A percentile compares a stretch with the other conserved stretches of the same genome.
These are phyloP conservation scores for Neosilurus hyrtlii DNA, from an alignment of 2,797 vertebrate genomes.

Conservation along the genomic window DNA sequence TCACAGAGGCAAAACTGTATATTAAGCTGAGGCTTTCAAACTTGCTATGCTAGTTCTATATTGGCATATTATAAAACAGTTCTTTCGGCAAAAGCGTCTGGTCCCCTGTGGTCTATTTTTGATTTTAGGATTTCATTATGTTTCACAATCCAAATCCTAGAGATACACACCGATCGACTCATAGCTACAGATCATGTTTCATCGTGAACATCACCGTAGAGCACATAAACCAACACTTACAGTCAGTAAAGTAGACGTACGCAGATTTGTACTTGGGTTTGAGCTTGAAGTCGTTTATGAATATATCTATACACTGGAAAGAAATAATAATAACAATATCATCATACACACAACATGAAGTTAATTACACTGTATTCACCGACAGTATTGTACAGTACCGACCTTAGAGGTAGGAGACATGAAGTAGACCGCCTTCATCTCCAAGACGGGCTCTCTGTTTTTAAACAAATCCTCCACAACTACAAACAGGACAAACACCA, in stretches of 20 bases:
- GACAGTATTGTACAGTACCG: neutral
- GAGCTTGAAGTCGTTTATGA: conserved; percentile 85
- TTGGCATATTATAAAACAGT: no score
- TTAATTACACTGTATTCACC: no score
- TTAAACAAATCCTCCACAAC: conserved; percentile 96
- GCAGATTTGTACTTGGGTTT: conserved; percentile 92
- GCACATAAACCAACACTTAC: conserved; percentile 78
- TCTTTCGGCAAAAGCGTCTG: no score
- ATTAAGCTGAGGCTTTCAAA: no score
- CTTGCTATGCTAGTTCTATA: no score
- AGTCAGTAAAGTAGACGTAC: conserved; percentile 95
- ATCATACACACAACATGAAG: neutral
- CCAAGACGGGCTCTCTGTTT: conserved; percentile 86
- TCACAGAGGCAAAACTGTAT: no score
- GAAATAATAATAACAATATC: neutral
- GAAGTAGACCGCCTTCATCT: conserved; percentile 96
- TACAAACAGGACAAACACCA: conserved; percentile 53
- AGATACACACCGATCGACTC: no score
- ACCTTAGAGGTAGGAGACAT: conserved; percentile 91
- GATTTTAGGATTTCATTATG: no score
- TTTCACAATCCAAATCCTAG: neutral
- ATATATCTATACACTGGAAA: conserved; percentile 85
- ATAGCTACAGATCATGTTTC: neutral
- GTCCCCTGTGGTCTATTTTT: no score
- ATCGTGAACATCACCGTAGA: neutral